These are phyloP conservation scores for Amblyornis subalaris DNA, from an alignment of 2,113 vertebrate species.

Conservation along the genomic window DNA sequence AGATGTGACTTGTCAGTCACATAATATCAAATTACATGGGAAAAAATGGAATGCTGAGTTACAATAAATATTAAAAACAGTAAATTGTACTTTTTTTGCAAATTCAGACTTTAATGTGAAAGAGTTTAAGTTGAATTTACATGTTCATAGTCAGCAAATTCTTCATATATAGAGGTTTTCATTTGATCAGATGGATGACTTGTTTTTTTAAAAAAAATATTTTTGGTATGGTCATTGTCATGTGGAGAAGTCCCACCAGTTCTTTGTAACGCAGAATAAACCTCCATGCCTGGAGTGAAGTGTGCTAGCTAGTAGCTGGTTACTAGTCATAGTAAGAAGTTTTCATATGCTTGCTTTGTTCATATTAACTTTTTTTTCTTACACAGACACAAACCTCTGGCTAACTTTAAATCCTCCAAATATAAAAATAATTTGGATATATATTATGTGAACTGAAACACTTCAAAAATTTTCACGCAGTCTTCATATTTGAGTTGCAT, in stretches of 20 bases:
- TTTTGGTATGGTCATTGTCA: background rate
- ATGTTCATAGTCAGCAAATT: background rate
- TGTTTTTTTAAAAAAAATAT: background rate
- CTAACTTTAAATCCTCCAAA: constrained; percentile 73
- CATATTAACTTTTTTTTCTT: constrained; percentile 79
- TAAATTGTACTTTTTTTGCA: constrained; percentile 11
- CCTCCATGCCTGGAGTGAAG: constrained; percentile 74
- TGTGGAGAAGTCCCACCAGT: background rate
- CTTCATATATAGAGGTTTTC: constrained; percentile 23
- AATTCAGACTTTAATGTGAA: constrained; percentile 29
- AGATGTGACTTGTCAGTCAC: constrained; percentile 2
- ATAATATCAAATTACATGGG: background rate
- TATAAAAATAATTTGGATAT: constrained; percentile 74
- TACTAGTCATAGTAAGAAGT: constrained; percentile 84
- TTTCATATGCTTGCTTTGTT: constrained; percentile 79
- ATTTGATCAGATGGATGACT: background rate
- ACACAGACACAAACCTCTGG: constrained; percentile 79
- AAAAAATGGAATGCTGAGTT: background rate
- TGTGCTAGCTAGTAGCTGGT: constrained; percentile 77
- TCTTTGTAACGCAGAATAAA: constrained; percentile 42
- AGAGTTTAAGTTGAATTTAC: constrained; percentile 18
- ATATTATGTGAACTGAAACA: constrained; percentile 74
- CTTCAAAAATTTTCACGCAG: constrained; percentile 71
- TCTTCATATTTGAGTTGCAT: constrained; percentile 76
- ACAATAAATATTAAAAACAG: background rate